Conservation (phyloP, 2,113 vertebrate species). For the Seriola quinqueradiata region DNA sequence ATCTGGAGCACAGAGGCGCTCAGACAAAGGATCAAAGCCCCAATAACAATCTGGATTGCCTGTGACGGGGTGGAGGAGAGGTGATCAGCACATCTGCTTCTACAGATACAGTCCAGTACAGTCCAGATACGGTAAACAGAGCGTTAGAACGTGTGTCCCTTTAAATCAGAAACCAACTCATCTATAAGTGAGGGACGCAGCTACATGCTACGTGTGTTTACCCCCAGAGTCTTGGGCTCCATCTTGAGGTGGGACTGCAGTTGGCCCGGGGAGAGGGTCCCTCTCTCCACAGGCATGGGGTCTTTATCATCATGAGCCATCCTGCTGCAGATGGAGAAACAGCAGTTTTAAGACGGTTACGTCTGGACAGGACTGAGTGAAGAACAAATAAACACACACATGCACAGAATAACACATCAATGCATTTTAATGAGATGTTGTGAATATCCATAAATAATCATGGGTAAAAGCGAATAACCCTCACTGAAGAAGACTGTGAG, state of each 20-base stretch:
- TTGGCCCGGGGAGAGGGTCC: conserved; percentile 72
- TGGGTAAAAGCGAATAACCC: too few species aligned
- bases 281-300: conserved; percentile 44
- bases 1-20: conserved; percentile 83
- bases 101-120: background rate
- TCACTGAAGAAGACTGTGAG: too few species aligned
- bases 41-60: conserved; percentile 86
- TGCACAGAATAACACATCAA: too few species aligned
- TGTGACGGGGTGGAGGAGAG: conserved; percentile 20
- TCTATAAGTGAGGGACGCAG: background rate
- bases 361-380: too few species aligned
- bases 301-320: conserved; percentile 81
- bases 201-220: background rate
- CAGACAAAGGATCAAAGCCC: conserved; percentile 81
- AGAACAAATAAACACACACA: too few species aligned
- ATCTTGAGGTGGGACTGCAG: conserved; percentile 79
- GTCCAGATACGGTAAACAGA: background rate
- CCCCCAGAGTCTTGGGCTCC: conserved; percentile 87
- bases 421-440: too few species aligned
- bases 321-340: conserved; percentile 12
- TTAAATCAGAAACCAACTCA: background rate
- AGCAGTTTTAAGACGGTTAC: background rate
- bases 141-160: background rate
- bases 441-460: too few species aligned
- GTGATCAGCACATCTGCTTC: too few species aligned